Conservation (phyloP, 2,113 vertebrate genomes). For the Cottus gobio region DNA sequence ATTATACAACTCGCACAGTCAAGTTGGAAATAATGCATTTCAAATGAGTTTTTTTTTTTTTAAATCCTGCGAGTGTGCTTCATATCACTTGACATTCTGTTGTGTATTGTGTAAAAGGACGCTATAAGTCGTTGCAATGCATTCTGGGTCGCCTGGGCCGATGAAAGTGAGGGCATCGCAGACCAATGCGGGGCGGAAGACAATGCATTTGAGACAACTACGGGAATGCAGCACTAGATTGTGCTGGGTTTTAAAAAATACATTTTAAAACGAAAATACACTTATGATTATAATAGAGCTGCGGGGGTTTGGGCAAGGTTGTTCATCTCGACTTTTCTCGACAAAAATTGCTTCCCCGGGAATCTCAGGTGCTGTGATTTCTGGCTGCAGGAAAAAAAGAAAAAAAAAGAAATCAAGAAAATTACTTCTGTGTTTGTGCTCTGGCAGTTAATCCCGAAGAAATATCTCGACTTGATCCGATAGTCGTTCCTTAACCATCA, state of each 20-base stretch:
- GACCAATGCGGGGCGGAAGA: background rate
- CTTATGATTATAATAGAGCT: slow-evolving; percentile 19
- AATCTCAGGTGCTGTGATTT: slow-evolving; percentile 7
- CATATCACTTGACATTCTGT: background rate
- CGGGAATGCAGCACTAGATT: background rate
- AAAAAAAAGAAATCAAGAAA: background rate
- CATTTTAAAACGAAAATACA: background rate
- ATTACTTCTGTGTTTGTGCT: background rate
- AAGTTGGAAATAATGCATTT: slow-evolving; percentile 26
- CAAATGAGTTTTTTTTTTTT: background rate
- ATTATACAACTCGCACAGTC: slow-evolving; percentile 22
- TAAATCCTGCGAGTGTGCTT: background rate
- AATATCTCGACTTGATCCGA: background rate
- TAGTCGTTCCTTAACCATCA: too few relatives aligned
- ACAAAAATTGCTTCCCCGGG: slow-evolving; percentile 4
- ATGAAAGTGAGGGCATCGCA: slow-evolving; percentile 11
- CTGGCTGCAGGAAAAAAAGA: too few relatives aligned
- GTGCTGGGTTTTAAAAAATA: too few relatives aligned
- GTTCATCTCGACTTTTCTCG: slow-evolving; percentile 14
- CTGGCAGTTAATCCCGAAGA: background rate
- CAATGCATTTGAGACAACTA: slow-evolving; percentile 19
- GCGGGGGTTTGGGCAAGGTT: slow-evolving; percentile 5
- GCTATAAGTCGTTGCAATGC: background rate
- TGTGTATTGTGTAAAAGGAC: background rate
- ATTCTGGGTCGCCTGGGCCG: slow-evolving; percentile 15